Evolutionary conservation across 2,888 invertebrate species (phyloP), one percentile per base, ranked within the genome.

Genomic region (Corythucha ciliata): DNA sequence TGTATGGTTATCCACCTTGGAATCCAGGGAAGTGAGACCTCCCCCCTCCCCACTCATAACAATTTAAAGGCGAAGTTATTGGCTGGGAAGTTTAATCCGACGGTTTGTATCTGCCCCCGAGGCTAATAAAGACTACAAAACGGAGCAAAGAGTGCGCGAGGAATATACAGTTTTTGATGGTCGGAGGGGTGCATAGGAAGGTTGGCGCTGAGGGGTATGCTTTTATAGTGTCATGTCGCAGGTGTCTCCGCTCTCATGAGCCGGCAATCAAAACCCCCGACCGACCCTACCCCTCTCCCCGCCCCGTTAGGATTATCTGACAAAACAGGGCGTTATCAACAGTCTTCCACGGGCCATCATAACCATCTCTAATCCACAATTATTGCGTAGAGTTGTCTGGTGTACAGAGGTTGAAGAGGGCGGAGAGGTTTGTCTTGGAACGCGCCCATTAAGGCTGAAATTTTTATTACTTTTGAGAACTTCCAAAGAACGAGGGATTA

Each of bases 1-100:
- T n/a, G n/a, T n/a, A n/a, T n/a, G n/a, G n/a, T n/a, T n/a, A n/a
- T n/a, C n/a, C n/a, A n/a, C n/a, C n/a, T n/a, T n/a, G n/a, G n/a
- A n/a, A n/a, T n/a, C n/a, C n/a, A n/a, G n/a, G n/a, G n/a, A n/a
- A n/a, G n/a, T n/a, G n/a, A 16, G 24, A 4, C 37, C 37, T 37
- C 22, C 16, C 16, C 14, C 14, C 33, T 33, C 33, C 4, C 33
- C 22, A 22, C 21, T 25, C 5, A 4, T 2, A 12, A 22, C 39
- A 14, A 14, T 20, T 39, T 14, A 14, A 7, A 16, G 39, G 39
- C 14, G 6, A 21, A 39, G 39, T 39, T 39, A 39, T 39, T 24
- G 39, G 22, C 39, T 39, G n/a, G n/a, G n/a, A 39, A 39, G 39
- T 39, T 39, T 39, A 39, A 39, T 39, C 39, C 39, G 39, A 16